Conservation (phyloP, 1,140 invertebrate genomes). For the Conus betulinus region DNA sequence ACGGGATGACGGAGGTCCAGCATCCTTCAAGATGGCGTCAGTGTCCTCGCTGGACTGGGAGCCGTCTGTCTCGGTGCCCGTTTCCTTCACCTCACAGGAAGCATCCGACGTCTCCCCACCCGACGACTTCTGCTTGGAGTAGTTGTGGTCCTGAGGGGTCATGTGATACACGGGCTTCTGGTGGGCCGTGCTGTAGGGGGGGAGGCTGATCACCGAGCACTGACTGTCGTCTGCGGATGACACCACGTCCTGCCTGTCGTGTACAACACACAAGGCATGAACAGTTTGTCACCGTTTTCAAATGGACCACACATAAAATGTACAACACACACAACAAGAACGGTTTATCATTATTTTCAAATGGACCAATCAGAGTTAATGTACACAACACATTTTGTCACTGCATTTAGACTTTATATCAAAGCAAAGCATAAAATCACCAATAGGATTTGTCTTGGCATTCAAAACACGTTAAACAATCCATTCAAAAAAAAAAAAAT, state of each 20-base stretch:
- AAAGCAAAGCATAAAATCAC: too few relatives aligned
- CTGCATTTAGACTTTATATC: too few relatives aligned
- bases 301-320: too few relatives aligned
- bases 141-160: conserved; percentile 70
- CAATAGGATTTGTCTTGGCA: too few relatives aligned
- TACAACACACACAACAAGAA: too few relatives aligned
- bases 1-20: too few relatives aligned
- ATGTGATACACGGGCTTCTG: conserved; percentile 48
- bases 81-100: background rate
- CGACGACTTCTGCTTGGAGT: conserved; percentile 64
- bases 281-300: background rate
- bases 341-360: too few relatives aligned
- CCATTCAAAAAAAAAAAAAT: too few relatives aligned
- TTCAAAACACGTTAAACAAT: too few relatives aligned
- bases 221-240: conserved; percentile 52
- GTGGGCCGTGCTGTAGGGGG: conserved; percentile 41
- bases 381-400: too few relatives aligned
- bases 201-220: conserved; percentile 36
- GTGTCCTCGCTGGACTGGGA: conserved; percentile 36
- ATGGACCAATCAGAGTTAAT: too few relatives aligned
- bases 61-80: conserved; percentile 4
- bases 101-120: conserved; percentile 38
- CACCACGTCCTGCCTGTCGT: conserved; percentile 34
- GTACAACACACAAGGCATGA: background rate
- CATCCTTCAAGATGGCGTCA: background rate